phyloP scores from a whole-genome alignment of 2,797 vertebrate species.

The Monodelphis domestica region DNA sequence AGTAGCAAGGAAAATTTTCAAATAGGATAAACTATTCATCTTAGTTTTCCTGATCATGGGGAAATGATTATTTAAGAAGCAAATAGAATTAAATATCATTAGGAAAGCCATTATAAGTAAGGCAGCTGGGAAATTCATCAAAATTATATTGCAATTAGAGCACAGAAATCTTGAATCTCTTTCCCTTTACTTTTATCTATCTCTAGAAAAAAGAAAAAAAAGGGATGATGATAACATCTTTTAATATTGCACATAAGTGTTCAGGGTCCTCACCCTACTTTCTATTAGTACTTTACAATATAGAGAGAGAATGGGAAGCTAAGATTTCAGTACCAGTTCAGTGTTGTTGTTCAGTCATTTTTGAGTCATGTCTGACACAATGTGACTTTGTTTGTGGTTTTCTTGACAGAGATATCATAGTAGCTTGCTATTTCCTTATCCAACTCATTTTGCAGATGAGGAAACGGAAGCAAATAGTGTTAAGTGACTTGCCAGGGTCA shows the following conservation, averaged over 20 bases:
- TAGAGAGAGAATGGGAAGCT: too few relatives aligned
- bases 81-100: constrained; percentile 20
- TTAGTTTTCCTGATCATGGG: constrained; percentile 31
- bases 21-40: too few relatives aligned
- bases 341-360: too few relatives aligned
- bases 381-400: too few relatives aligned
- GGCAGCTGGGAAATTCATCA: constrained; percentile 21
- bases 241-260: background rate
- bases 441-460: too few relatives aligned
- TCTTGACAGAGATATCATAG: too few relatives aligned
- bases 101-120: constrained; percentile 22
- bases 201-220: constrained; percentile 7
- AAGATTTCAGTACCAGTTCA: too few relatives aligned
- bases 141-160: constrained; percentile 1
- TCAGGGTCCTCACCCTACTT: background rate
- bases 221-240: background rate
- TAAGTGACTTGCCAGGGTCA: too few relatives aligned
- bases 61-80: constrained; percentile 2
- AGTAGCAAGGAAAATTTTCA: too few relatives aligned
- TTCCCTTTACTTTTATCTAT: constrained; percentile 32
- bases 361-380: too few relatives aligned
- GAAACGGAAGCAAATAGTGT: too few relatives aligned
- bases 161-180: constrained; percentile 1
- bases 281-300: background rate
- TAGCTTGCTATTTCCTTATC: too few relatives aligned